phyloP scores from a whole-genome alignment of 92 coral and sea anemone genomes.

The Actinostola sp. region DNA sequence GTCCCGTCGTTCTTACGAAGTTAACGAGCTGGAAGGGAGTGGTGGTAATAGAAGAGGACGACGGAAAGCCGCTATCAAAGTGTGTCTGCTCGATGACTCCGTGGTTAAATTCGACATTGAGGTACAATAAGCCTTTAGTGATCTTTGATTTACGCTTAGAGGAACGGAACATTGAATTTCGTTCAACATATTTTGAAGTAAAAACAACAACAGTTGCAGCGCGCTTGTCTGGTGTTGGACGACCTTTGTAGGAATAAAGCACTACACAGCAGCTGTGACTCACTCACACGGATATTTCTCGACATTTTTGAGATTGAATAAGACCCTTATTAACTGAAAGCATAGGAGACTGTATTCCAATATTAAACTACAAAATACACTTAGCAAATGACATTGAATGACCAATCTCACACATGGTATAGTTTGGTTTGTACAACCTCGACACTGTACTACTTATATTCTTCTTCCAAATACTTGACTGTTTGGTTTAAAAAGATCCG shows the following conservation, averaged over 20 bases:
- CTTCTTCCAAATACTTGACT: too few species aligned
- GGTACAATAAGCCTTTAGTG: constrained; percentile 52
- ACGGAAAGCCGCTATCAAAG: constrained; percentile 83
- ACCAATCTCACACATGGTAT: constrained; percentile 11
- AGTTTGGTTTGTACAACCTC: neutral
- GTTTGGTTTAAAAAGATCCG: neutral
- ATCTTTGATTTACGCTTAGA: constrained; percentile 9
- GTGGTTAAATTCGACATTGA: constrained; percentile 96
- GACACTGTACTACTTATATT: too few species aligned
- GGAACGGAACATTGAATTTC: constrained; percentile 2
- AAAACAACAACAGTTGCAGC: constrained; percentile 18
- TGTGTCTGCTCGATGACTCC: constrained; percentile 96
- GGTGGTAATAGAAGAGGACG: constrained; percentile 68
- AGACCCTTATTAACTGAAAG: constrained; percentile 9
- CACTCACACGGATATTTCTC: constrained; percentile 20
- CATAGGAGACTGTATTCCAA: neutral
- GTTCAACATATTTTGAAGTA: constrained; percentile 20
- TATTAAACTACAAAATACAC: constrained; percentile 5
- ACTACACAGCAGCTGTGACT: constrained; percentile 27
- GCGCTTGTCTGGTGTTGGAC: constrained; percentile 28
- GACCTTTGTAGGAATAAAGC: constrained; percentile 27
- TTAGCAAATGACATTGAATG: neutral
- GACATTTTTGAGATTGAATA: constrained; percentile 11
- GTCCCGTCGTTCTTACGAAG: constrained; percentile 82
- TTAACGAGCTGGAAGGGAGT: constrained; percentile 68